phyloP scores from a whole-genome alignment of 2,797 vertebrate species.

The Clarias fuscus region DNA sequence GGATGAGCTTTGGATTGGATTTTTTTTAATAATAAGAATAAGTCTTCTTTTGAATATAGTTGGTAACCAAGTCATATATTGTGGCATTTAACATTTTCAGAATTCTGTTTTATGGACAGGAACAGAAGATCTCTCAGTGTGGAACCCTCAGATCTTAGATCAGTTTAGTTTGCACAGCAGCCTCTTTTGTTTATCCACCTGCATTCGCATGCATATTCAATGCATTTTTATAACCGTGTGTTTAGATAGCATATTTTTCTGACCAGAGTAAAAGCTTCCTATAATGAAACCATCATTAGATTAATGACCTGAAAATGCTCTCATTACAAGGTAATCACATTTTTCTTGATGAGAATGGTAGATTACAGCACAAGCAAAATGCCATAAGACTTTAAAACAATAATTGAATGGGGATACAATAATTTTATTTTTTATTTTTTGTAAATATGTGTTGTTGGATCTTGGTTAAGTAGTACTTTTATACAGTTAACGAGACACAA shows the following conservation, averaged over 20 bases:
- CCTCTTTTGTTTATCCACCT: constrained; percentile 34
- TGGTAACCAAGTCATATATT: constrained; percentile 7
- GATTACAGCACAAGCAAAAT: constrained; percentile 41
- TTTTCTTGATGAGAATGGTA: constrained; percentile 47
- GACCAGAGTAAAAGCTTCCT: constrained; percentile 42
- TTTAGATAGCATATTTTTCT: constrained; percentile 42
- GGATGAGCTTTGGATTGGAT: too few relatives aligned
- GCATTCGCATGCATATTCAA: constrained; percentile 41
- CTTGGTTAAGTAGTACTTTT: not conserved
- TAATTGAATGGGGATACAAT: constrained; percentile 14
- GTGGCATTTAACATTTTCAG: not conserved
- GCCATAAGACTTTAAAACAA: constrained; percentile 34
- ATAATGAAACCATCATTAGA: constrained; percentile 61
- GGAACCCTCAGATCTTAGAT: constrained; percentile 26
- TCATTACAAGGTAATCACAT: constrained; percentile 62
- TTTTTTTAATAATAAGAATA: too few relatives aligned
- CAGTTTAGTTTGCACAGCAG: constrained; percentile 26
- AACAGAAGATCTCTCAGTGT: constrained; percentile 1
- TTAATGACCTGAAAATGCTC: constrained; percentile 57
- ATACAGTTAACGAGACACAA: not conserved
- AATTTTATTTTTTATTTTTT: too few relatives aligned
- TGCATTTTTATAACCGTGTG: constrained; percentile 24
- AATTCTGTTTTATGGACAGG: constrained; percentile 24
- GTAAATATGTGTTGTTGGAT: not conserved
- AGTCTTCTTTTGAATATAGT: not conserved